phyloP scores from a whole-genome alignment of 2,888 invertebrate species.

The Drosophila hawaiiensis region DNA sequence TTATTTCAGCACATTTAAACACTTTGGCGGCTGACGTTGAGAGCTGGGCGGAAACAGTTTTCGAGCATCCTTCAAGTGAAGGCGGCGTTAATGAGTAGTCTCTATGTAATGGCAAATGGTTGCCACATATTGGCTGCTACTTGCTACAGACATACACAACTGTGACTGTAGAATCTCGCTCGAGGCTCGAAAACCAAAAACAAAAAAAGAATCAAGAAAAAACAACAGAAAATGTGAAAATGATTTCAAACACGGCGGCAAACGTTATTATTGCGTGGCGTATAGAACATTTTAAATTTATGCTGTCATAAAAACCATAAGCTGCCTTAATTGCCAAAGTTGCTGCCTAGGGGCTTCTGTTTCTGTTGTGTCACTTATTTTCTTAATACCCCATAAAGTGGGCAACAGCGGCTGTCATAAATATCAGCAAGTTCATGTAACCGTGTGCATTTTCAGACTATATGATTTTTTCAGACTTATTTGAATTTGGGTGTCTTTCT shows the following conservation, averaged over 20 bases:
- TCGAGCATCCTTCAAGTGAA: slow-evolving; percentile 68
- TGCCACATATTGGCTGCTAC: slow-evolving; percentile 28
- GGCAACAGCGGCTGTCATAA: background rate
- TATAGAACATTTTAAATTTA: slow-evolving; percentile 77
- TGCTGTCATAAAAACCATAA: slow-evolving; percentile 80
- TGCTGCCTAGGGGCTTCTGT: slow-evolving; percentile 44
- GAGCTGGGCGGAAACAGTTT: slow-evolving; percentile 58
- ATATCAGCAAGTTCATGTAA: background rate
- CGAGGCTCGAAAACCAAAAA: slow-evolving; percentile 18
- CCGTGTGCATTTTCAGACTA: background rate
- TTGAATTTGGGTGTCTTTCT: background rate
- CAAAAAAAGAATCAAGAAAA: slow-evolving; percentile 6
- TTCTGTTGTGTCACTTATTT: slow-evolving; percentile 34
- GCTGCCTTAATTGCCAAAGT: slow-evolving; percentile 80
- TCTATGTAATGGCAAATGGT: slow-evolving; percentile 46
- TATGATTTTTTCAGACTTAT: background rate
- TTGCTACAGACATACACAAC: slow-evolving; percentile 11
- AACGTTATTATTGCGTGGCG: slow-evolving; percentile 62
- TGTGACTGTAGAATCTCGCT: slow-evolving; percentile 22
- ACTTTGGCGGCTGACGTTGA: slow-evolving; percentile 38
- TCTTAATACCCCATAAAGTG: slow-evolving; percentile 6
- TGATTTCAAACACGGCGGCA: slow-evolving; percentile 61
- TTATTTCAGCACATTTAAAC: slow-evolving; percentile 45
- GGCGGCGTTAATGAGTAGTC: slow-evolving; percentile 69
- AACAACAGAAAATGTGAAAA: slow-evolving; percentile 42